phyloP scores from a whole-genome alignment of 2,797 vertebrate genomes.

The Kryptolebias ocellatus region DNA sequence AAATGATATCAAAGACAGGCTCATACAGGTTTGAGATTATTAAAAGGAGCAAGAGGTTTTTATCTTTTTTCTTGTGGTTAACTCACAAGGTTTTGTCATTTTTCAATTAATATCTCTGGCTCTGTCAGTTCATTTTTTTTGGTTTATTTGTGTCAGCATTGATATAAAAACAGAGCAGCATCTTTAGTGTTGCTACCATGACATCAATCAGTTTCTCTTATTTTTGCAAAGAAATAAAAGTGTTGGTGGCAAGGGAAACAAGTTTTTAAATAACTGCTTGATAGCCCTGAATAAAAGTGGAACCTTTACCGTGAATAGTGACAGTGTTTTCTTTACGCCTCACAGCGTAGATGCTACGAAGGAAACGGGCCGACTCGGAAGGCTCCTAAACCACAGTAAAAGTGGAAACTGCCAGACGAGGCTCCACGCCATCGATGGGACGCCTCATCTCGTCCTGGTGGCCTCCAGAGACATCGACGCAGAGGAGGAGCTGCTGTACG shows the following conservation, averaged over 20 bases:
- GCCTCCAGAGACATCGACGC: constrained; percentile 88
- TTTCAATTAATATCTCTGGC: too few species aligned
- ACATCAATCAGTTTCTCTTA: too few species aligned
- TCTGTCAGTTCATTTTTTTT: too few species aligned
- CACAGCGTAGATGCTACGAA: constrained; percentile 92
- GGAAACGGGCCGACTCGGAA: constrained; percentile 88
- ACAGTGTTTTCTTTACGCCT: background rate
- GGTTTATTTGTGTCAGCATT: too few species aligned
- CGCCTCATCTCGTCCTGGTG: constrained; percentile 93
- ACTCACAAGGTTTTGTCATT: too few species aligned
- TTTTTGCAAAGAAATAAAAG: too few species aligned
- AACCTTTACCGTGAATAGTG: background rate
- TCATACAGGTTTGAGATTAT: too few species aligned
- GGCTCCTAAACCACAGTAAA: constrained; percentile 96
- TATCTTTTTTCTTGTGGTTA: too few species aligned
- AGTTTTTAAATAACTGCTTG: background rate
- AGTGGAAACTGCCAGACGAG: constrained; percentile 93
- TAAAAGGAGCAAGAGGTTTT: too few species aligned
- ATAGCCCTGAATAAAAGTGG: background rate
- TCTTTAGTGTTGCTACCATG: too few species aligned
- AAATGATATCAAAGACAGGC: too few species aligned
- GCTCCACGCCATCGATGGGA: constrained; percentile 87
- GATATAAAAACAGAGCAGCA: too few species aligned
- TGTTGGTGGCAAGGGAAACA: background rate
- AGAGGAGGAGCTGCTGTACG: constrained; percentile 93